Evolutionary conservation across 2,888 invertebrate genomes (phyloP), one percentile per base, ranked within the genome.

Genomic region (Epistrophe grossulariae): DNA sequence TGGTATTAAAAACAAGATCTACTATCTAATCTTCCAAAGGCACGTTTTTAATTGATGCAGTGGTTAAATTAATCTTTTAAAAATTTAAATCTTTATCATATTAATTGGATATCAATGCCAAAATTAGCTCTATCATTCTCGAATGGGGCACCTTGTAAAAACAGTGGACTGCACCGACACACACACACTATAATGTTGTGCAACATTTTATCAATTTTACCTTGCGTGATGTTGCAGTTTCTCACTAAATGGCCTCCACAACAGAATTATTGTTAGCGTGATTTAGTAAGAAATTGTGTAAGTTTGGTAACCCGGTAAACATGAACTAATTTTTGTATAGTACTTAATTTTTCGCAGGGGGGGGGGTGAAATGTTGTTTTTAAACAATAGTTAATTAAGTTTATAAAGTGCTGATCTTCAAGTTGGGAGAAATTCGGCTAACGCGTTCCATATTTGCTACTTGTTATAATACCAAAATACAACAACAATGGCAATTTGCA

Each of bases 281-380:
- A 87, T 87, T 87, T 79, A 76, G 60, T 72, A 79, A 57, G 10
- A 71, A 52, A 85, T 74, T 82, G 73, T 64, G 82, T 71, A 85
- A 85, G 74, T 74, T 57, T 71, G 62, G 81, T 72, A 81, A 72
- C 59, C 71, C 40, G n/a, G 9, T 57, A 10, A 62, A 73, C 84
- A 73, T 81, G 84, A 71, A 78, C 73, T 64, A 31, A 70, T 74
- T 81, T 74, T 78, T 70, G 15, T 77, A 79, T 77, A 79, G 76
- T 64, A 43, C 48, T 73, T 72, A 74, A 55, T 68, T 31, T 43
- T 62, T 62, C 15, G 15, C n/a, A 28, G 10, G n/a, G n/a, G 4
- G 15, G 52, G 57, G n/a, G 9, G n/a, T n/a, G 0, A 28, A n/a
- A 31, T n/a, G 8, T 28, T 55, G 55, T 19, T 15, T 62, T 43